Evolutionary conservation across 2,113 vertebrate species (phyloP), one percentile per base, ranked within the genome.

Genomic region (Protomyctophum bolini): DNA sequence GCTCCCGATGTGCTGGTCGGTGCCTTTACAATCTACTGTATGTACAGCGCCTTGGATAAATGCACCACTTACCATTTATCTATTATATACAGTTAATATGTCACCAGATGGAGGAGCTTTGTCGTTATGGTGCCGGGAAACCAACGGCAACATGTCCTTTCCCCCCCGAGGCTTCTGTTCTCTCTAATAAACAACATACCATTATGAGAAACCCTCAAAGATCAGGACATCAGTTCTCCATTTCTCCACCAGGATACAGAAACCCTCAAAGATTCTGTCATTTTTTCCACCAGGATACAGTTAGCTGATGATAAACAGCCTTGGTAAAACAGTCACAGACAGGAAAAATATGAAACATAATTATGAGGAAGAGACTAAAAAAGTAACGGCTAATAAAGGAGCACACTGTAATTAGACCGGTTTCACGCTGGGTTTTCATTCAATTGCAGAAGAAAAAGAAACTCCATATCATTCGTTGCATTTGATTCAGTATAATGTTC

Each of bases 151-250:
- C 74, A 75, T 72, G 73, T 70, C 85, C 87, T 87, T 90, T 88
- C 84, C 72, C 72, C 84, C 72, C 72, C 47, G 7, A 28, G 65
- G 59, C 84, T 73, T 76, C 66, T 68, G 73, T 79, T 87, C 70
- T 63, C 11, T 57, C 73, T 85, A 87, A 89, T 90, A 89, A 88
- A 86, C 79, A 88, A 81, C 75, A 81, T 84, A 86, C 86, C 89
- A 90, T 93, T 92, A 92, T 73, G 79, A 3, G 14, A 77, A 75
- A 73, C 82, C 61, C 75, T 86, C 82, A 82, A 80, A 88, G 70
- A 87, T 85, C 79, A 81, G 70, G 88, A 78, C 81, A 88, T 80
- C 79, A 79, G 75, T 76, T 83, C 86, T 65, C 64, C 84, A 85
- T 89, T 86, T 89, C 77, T 76, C 70, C 50, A n/a, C 64, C 74